Base-by-base conservation (phyloP, 2,797 vertebrate species). In the Artibeus lituratus region DNA sequence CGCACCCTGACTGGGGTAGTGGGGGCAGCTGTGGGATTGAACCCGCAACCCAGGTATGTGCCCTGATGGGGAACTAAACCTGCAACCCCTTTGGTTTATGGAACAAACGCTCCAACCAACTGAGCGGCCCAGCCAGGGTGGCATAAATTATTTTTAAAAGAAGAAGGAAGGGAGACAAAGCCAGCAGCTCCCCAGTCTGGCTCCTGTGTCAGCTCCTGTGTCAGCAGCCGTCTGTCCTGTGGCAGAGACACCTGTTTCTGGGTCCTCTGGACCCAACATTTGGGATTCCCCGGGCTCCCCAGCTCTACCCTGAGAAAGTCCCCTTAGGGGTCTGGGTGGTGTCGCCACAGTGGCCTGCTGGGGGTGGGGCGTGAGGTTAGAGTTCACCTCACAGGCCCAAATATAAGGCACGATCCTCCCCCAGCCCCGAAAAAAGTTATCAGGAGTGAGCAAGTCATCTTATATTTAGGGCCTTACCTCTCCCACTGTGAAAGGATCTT, bases 401-500 rank as follows among this genome's bases (percentile, higher is more conserved):
- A 78, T 18, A 10, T 7, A 77, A 88, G 32, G 19, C 26, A 47
- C 7, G 9, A 51, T 39, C 6, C 7, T 3, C 5, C 44, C 3
- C 24, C 2, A 1, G 3, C 29, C 4, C 1, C 10, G 3, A 0
- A 5, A 73, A 67, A 88, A 59, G 24, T 18, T 39, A 16, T 47
- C 35, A 74, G 82, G 77, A 92, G 78, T 74, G 9, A 95, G 29
- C 74, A 29, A 6, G 7, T 44, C 35, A 5, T 22, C 47, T 90
- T 67, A 11, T 11, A 11, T 67, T 74, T 67, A 88, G 81, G 62
- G 59, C 85, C 91, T 49, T 32, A 47, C 14, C 21, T 90, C 44
- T 53, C 35, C 7, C 70, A 29, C 74, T 81, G 14, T 37, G 69
- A 65, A 14, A 74, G n/a, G 83, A 86, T 44, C 76, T 95, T 93